These are phyloP conservation scores for Himalopsyche phryganea DNA, from an alignment of 1,140 invertebrate genomes.

Conservation along the genomic window DNA sequence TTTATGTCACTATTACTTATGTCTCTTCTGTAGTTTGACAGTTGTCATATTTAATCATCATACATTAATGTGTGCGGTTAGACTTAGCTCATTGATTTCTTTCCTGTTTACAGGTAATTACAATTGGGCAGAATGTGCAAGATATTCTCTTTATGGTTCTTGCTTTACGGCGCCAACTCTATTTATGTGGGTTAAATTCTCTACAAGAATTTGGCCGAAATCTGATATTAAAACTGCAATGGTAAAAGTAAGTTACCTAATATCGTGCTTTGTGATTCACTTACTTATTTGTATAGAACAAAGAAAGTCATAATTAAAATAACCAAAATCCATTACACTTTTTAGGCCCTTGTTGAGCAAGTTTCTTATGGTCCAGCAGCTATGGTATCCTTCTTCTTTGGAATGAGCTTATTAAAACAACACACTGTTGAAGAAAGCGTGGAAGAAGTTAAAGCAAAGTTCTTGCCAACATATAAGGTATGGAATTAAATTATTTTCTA, in stretches of 20 bases:
- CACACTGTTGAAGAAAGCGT: constrained; percentile 64
- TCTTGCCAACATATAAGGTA: constrained; percentile 79
- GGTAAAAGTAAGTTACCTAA: constrained; percentile 57
- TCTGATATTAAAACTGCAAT: constrained; percentile 60
- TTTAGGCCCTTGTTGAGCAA: constrained; percentile 76
- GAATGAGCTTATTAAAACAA: constrained; percentile 73
- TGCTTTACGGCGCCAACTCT: constrained; percentile 69
- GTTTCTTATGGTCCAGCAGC: constrained; percentile 76
- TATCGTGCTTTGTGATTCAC: no score
- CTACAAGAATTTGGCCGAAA: constrained; percentile 61
- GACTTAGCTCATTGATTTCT: no score
- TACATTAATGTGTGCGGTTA: no score
- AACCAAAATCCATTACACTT: no score
- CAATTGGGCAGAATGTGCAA: constrained; percentile 55
- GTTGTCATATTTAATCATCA: no score
- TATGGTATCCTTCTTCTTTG: constrained; percentile 76
- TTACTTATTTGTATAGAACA: no score
- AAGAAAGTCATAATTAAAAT: no score
- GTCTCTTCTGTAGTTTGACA: no score
- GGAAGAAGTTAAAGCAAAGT: constrained; percentile 71
- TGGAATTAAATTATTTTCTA: constrained; percentile 6
- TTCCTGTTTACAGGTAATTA: constrained; percentile 49
- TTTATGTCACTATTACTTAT: no score
- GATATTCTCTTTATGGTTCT: constrained; percentile 67
- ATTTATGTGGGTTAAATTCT: constrained; percentile 65